Percentiles rank a stretch among this genome's conserved stretches.
phyloP scores from a whole-genome alignment of 2,797 vertebrate species.

The Synanceia verrucosa region DNA sequence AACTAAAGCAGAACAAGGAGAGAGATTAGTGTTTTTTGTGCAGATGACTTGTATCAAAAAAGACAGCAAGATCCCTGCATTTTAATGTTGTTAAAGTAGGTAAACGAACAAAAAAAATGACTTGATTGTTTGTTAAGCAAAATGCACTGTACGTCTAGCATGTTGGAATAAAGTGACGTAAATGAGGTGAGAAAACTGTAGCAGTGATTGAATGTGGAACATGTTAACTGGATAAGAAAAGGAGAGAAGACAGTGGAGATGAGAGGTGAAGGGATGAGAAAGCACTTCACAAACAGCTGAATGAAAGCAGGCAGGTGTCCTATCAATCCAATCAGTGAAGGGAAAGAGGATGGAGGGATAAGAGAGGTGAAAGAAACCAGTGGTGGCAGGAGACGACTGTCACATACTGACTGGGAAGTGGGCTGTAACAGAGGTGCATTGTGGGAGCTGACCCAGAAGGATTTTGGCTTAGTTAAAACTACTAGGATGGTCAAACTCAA shows the following conservation, averaged over 20 bases:
- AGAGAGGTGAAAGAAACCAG: conserved; percentile 22
- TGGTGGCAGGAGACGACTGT: conserved; percentile 31
- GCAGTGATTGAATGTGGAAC: too few species aligned
- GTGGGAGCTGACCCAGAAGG: conserved; percentile 49
- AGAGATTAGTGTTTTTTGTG: neutral
- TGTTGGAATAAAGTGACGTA: too few species aligned
- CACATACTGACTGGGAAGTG: conserved; percentile 27
- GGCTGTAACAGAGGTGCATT: conserved; percentile 35
- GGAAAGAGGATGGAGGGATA: conserved; percentile 55
- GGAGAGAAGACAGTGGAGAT: neutral
- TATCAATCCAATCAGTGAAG: conserved; percentile 55
- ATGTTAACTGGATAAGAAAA: neutral
- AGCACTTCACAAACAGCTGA: conserved; percentile 8
- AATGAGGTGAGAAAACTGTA: too few species aligned
- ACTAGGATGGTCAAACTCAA: conserved; percentile 19
- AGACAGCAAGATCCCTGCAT: too few species aligned
- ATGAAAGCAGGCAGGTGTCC: conserved; percentile 30
- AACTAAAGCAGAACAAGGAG: neutral
- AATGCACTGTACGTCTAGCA: too few species aligned
- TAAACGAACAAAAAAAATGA: too few species aligned
- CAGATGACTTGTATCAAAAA: too few species aligned
- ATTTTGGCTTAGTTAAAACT: conserved; percentile 28
- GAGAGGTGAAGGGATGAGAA: neutral
- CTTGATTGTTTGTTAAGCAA: too few species aligned
- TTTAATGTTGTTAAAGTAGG: too few species aligned